phyloP scores from a whole-genome alignment of 2,888 invertebrate genomes.

The Caenorhabditis macrosperma region DNA sequence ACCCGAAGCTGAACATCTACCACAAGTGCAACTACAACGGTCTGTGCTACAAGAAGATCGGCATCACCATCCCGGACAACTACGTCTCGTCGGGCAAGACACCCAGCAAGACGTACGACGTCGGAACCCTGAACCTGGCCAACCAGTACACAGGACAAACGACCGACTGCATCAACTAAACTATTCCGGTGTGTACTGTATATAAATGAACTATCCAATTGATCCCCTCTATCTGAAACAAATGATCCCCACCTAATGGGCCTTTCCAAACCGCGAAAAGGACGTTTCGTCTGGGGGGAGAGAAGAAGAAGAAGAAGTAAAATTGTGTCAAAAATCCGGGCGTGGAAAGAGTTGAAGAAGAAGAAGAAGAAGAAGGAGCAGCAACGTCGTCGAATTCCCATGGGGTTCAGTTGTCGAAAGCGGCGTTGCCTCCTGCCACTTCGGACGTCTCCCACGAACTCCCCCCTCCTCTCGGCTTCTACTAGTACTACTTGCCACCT shows the following conservation, averaged over 20 bases:
- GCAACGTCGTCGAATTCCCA: constrained; percentile 43
- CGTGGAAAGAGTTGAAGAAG: not conserved
- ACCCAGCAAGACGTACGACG: constrained; percentile 66
- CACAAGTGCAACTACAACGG: constrained; percentile 72
- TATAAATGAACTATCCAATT: constrained; percentile 15
- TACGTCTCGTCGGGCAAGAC: constrained; percentile 64
- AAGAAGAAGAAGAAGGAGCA: constrained; percentile 5
- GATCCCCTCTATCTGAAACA: not conserved
- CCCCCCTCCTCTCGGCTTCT: constrained; percentile 26
- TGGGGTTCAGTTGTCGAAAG: constrained; percentile 51
- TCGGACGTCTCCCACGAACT: constrained; percentile 1
- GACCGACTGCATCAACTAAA: constrained; percentile 69
- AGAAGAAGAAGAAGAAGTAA: not conserved
- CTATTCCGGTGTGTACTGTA: not conserved
- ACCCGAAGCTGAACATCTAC: constrained; percentile 69
- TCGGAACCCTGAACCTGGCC: constrained; percentile 69
- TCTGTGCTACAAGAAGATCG: constrained; percentile 70
- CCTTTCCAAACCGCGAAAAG: constrained; percentile 6
- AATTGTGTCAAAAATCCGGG: constrained; percentile 48
- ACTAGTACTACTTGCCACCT: constrained; percentile 41
- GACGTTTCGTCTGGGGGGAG: too few species aligned
- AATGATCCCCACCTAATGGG: not conserved
- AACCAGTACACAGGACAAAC: constrained; percentile 70
- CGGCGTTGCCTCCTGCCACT: constrained; percentile 3
- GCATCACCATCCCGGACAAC: constrained; percentile 69